A percentile compares a stretch with the other conserved stretches of the same genome.
These are phyloP conservation scores for Drosophila maculinotata DNA, from an alignment of 2,888 invertebrate species.

Conservation along the genomic window DNA sequence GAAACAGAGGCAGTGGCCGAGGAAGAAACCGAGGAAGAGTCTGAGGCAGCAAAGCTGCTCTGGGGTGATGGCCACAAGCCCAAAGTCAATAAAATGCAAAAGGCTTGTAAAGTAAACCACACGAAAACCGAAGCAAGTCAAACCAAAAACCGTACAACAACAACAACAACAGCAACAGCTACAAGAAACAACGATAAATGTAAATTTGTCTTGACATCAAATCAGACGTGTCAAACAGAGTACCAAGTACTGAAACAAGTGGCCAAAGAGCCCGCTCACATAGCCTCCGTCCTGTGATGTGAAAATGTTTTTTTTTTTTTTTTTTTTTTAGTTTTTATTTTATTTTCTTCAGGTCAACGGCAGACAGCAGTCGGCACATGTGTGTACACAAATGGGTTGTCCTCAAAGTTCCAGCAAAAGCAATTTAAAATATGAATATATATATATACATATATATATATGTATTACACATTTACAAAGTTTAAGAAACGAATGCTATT, in stretches of 20 bases:
- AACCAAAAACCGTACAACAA: constrained; percentile 22
- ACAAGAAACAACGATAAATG: constrained; percentile 45
- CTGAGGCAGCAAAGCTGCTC: constrained; percentile 1
- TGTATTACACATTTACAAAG: background rate
- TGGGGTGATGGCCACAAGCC: constrained; percentile 23
- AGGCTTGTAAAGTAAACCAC: constrained; percentile 33
- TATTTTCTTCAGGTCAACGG: constrained; percentile 35
- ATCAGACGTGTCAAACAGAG: constrained; percentile 64
- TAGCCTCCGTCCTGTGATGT: constrained; percentile 3
- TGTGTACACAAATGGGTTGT: constrained; percentile 38
- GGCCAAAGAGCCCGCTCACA: constrained; percentile 12
- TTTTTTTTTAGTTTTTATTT: constrained; percentile 2
- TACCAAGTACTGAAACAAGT: constrained; percentile 32
- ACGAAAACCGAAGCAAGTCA: constrained; percentile 16
- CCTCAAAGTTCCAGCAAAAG: constrained; percentile 39
- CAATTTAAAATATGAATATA: constrained; percentile 31
- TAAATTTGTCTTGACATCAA: constrained; percentile 65
- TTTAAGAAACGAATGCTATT: constrained; percentile 25
- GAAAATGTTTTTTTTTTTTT: constrained; percentile 5
- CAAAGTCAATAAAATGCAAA: constrained; percentile 44
- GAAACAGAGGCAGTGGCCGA: background rate
- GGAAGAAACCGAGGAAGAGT: background rate
- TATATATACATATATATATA: background rate
- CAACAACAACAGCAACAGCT: constrained; percentile 7
- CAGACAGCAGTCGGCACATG: constrained; percentile 16